Evolutionary conservation across 2,113 vertebrate genomes (phyloP).

Genomic region (Polypterus bichir): DNA sequence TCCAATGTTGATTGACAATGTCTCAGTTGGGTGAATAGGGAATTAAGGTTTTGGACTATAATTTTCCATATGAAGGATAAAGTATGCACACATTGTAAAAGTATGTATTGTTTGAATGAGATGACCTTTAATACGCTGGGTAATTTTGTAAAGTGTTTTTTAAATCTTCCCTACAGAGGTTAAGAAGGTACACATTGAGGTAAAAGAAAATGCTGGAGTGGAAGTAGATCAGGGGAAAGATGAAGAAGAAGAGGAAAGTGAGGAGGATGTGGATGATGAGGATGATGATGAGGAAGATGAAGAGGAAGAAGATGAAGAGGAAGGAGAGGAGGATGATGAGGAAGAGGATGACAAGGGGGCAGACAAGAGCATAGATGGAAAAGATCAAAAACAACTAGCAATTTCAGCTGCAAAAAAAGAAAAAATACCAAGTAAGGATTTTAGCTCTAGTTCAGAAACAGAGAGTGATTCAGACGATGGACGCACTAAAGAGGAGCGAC

Average conservation of each 20-base stretch:
- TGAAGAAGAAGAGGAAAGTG: constrained; percentile 46
- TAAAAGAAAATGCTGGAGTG: constrained; percentile 63
- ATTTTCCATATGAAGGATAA: no score
- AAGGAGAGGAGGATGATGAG: constrained; percentile 18
- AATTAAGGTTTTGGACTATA: no score
- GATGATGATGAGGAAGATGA: constrained; percentile 49
- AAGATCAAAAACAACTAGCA: neutral
- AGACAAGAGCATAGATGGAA: constrained; percentile 31
- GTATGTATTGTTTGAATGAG: no score
- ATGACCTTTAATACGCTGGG: no score
- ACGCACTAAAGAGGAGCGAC: constrained; percentile 76
- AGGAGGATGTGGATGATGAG: constrained; percentile 33
- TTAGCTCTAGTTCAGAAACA: constrained; percentile 68
- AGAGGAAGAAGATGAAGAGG: constrained; percentile 33
- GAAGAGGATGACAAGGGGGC: constrained; percentile 52
- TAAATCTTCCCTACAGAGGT: constrained; percentile 44
- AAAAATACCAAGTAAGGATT: constrained; percentile 52
- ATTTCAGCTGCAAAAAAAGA: constrained; percentile 11
- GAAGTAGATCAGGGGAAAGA: constrained; percentile 68
- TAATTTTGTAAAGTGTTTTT: neutral
- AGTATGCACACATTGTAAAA: no score
- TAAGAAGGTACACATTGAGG: constrained; percentile 86
- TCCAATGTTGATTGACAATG: no score
- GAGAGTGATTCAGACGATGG: constrained; percentile 82
- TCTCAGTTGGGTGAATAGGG: no score